Percentiles rank a stretch among this genome's conserved stretches.
Evolutionary conservation across 2,113 vertebrate species (phyloP).

Genomic region (Parus major): DNA sequence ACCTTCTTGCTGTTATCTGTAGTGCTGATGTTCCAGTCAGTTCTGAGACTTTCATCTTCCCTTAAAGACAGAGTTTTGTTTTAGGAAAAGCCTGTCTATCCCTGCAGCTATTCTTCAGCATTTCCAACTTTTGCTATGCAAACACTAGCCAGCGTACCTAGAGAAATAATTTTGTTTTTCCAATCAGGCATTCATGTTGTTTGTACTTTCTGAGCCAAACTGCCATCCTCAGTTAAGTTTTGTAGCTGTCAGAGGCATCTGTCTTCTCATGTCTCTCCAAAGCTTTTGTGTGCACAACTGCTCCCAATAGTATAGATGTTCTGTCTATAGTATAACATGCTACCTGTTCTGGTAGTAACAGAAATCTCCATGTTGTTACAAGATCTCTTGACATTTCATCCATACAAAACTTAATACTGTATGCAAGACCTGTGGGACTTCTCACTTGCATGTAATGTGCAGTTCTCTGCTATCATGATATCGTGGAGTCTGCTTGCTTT

Average conservation of each 20-base stretch:
- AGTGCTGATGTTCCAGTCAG: neutral
- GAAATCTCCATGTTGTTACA: neutral
- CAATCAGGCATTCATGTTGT: neutral
- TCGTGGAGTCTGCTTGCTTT: neutral
- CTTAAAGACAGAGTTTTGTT: neutral
- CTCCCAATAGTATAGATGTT: neutral
- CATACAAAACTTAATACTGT: neutral
- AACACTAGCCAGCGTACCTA: rapidly evolving
- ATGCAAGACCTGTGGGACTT: neutral
- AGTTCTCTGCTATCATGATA: neutral
- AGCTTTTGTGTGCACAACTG: neutral
- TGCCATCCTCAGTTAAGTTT: neutral
- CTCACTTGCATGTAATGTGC: neutral
- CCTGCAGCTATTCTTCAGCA: neutral
- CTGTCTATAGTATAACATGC: neutral
- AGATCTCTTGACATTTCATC: neutral
- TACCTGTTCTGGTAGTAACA: neutral
- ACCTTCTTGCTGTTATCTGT: neutral
- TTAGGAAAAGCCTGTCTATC: neutral
- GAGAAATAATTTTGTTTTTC: neutral
- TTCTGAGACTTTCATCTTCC: neutral
- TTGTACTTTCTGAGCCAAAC: neutral
- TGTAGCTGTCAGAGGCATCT: neutral
- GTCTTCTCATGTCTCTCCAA: neutral
- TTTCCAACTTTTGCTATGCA: neutral